These are phyloP conservation scores for Semicossyphus pulcher DNA, from an alignment of 2,113 vertebrate genomes.

Conservation along the genomic window DNA sequence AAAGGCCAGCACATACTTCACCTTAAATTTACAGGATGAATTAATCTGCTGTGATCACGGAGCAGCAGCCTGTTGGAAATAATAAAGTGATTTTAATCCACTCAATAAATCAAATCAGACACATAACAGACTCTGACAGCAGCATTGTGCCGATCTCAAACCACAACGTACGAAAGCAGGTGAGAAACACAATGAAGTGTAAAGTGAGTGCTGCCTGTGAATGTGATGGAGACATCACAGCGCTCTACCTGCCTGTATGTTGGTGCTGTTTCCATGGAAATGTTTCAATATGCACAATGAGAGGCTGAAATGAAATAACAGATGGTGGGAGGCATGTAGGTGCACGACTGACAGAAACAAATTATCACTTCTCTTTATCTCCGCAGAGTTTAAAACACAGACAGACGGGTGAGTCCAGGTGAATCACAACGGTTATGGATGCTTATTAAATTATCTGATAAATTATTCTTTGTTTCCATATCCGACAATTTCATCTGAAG, in stretches of 20 bases:
- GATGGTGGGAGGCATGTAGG: constrained; percentile 80
- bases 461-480: neutral
- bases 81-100: neutral
- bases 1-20: too few species aligned
- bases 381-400: constrained; percentile 1
- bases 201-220: neutral
- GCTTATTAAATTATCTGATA: constrained; percentile 30
- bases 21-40: too few species aligned
- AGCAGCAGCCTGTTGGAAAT: neutral
- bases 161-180: neutral
- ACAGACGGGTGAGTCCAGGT: constrained; percentile 13
- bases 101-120: neutral
- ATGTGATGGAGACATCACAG: neutral
- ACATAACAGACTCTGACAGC: neutral
- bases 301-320: constrained; percentile 79
- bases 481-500: neutral
- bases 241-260: constrained; percentile 72
- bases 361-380: constrained; percentile 47
- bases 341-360: constrained; percentile 66
- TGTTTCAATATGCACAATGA: constrained; percentile 41
- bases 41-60: too few species aligned
- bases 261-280: constrained; percentile 77
- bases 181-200: neutral
- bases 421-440: neutral
- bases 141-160: neutral